Conservation (phyloP, 2,888 invertebrate species). For the Thymelicus lineola region DNA sequence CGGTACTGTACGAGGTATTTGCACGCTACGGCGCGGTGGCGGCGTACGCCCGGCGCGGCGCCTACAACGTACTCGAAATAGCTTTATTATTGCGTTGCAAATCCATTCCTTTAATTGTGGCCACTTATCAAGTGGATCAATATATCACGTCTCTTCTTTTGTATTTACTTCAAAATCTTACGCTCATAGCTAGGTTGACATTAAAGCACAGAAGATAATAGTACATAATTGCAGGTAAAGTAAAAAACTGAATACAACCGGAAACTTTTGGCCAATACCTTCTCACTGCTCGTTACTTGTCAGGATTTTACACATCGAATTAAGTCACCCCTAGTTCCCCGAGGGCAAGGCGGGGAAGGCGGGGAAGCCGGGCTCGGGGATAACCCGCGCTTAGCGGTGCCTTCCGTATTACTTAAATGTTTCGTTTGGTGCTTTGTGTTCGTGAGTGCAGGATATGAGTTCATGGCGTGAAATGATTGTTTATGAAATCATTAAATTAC, state of each 20-base stretch:
- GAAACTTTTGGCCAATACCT: constrained; percentile 6
- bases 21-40: no score
- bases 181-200: no score
- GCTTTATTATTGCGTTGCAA: no score
- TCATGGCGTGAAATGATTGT: not conserved
- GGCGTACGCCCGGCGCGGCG: no score
- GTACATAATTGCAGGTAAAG: no score
- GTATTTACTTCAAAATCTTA: no score
- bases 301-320: constrained; percentile 33
- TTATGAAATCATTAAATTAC: not conserved
- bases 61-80: no score
- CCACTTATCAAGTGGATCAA: no score
- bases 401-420: constrained; percentile 18
- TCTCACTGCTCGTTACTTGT: constrained; percentile 7
- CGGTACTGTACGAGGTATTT: no score
- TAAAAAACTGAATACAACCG: not conserved
- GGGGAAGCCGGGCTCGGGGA: not conserved
- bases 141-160: no score
- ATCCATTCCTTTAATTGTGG: no score
- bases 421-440: not conserved
- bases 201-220: no score
- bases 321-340: constrained; percentile 31
- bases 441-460: not conserved
- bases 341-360: not conserved
- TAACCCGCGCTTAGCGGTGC: constrained; percentile 31